Conservation (phyloP, 2,113 vertebrate genomes). For the Vimba vimba region DNA sequence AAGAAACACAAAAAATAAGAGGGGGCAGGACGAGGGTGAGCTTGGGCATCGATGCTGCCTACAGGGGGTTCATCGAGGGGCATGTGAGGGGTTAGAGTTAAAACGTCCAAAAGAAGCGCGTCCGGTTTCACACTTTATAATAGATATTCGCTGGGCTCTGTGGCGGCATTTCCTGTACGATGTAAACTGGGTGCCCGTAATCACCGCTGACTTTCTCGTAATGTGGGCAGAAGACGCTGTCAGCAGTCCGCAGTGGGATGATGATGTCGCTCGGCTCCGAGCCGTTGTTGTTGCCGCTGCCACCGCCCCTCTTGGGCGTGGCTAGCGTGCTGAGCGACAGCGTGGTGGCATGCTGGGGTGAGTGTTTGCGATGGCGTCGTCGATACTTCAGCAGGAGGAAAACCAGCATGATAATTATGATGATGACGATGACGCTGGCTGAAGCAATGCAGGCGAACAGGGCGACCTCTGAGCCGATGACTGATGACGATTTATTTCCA, state of each 20-base stretch:
- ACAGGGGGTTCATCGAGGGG: conserved; percentile 50
- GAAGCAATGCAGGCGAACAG: conserved; percentile 97
- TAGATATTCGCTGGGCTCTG: conserved; percentile 99
- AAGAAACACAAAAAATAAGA: conserved; percentile 27
- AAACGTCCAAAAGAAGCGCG: background rate
- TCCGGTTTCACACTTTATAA: conserved; percentile 92
- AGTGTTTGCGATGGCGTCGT: conserved; percentile 95
- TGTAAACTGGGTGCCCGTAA: conserved; percentile 99
- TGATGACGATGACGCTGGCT: conserved; percentile 96
- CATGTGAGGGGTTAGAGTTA: conserved; percentile 49
- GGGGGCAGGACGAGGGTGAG: conserved; percentile 37
- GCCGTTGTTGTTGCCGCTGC: conserved; percentile 92
- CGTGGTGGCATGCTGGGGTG: conserved; percentile 90
- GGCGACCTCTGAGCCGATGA: conserved; percentile 94
- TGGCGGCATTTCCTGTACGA: conserved; percentile 98
- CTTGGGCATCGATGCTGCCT: conserved; percentile 31
- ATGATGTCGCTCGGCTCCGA: conserved; percentile 99
- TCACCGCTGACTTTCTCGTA: conserved; percentile 99
- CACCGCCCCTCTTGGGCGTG: conserved; percentile 91
- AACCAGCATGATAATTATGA: conserved; percentile 98
- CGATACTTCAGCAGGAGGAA: conserved; percentile 96
- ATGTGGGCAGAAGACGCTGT: conserved; percentile 99
- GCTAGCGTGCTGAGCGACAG: conserved; percentile 96
- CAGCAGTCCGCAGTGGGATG: conserved; percentile 98
- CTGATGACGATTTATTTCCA: conserved; percentile 84